Base-by-base conservation (phyloP, 2,888 invertebrate species). In the Helobdella robusta region DNA sequence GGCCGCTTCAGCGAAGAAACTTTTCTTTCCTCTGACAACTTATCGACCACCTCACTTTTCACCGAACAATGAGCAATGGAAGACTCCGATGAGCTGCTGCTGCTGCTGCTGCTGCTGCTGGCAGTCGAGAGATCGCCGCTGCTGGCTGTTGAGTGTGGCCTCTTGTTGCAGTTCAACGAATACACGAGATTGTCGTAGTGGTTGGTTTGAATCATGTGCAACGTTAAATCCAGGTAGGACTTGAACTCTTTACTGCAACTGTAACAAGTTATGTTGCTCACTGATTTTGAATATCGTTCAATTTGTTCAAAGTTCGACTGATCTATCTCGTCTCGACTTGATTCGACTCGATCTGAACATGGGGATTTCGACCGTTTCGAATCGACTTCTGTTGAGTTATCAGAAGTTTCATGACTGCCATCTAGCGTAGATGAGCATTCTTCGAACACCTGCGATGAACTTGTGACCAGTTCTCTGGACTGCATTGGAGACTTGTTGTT, bases 111-210 rank as follows among this genome's bases (percentile, higher is more conserved):
- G n/a, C n/a, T n/a, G n/a, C n/a, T n/a, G n/a, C 50, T 50, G 6
- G 50, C n/a, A 18, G 6, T 50, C 6, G 50, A 50, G 50, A 50
- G 50, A 25, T 23, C 25, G 50, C n/a, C n/a, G 50, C 25, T 50
- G 50, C 20, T 50, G 20, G n/a, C n/a, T 23, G 6, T 6, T 50
- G 20, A n/a, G n/a, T n/a, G n/a, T n/a, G n/a, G n/a, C 20, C 25
- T 50, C 4, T 50, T 18, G 50, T 50, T 50, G 18, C 25, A 23
- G 50, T 50, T 5, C 20, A 50, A 25, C 25, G 50, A 50, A 25
- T 50, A 25, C 50, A 50, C 50, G 6, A 50, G 50, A 25, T 50
- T 50, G 50, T 50, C 50, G 50, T 50, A 50, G 50, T 50, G 50
- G 50, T 50, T 50, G 5, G 50, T 25, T 50, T 50, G 50, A 25